Base-by-base conservation (phyloP, 2,113 vertebrate species). In the Calypte anna region DNA sequence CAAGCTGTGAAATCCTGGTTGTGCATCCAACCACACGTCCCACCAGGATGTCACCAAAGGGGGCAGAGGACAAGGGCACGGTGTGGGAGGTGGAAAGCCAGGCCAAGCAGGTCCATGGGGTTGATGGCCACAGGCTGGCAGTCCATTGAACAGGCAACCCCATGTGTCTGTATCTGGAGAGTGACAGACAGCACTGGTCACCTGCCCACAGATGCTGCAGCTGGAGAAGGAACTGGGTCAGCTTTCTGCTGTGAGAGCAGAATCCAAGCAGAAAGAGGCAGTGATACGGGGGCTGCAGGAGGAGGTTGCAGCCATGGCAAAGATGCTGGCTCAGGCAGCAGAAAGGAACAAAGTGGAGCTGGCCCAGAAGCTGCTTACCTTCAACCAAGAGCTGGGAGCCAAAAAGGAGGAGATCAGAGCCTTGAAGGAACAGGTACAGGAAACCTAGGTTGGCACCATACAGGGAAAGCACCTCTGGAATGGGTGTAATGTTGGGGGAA, bases 341-440 rank as follows among this genome's bases (percentile, higher is more conserved):
- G 70, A 67, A 13, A 96, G 85, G 84, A 93, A 31, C 0, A 91
- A 97, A 23, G 59, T 30, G 3, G 90, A 95, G 46, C 51, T 94
- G 64, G 82, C 61, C 5, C 93, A 96, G 73, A 95, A 92, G 88
- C 91, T 97, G 38, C 86, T 82, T 27, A 59, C 44, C 55, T 94
- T 97, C 22, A 91, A 95, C 17, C 70, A 13, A 50, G 98, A 97
- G 68, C 79, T 97, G 5, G 76, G 63, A 12, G 94, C 89, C 81
- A 98, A 98, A 55, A 92, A 90, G 12, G 93, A 93, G 67, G 98
- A 98, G 97, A 98, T 98, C 55, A 92, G 97, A 82, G 89, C 50
- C 73, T 64, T 99, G 91, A 98, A 96, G 81, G 97, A 96, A 12
- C 97, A 98, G 98, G 98, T 98, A 95, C 6, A 4, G 15, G 10